Evolutionary conservation across 1,140 invertebrate species (phyloP).

Genomic region (Mamestra configurata): DNA sequence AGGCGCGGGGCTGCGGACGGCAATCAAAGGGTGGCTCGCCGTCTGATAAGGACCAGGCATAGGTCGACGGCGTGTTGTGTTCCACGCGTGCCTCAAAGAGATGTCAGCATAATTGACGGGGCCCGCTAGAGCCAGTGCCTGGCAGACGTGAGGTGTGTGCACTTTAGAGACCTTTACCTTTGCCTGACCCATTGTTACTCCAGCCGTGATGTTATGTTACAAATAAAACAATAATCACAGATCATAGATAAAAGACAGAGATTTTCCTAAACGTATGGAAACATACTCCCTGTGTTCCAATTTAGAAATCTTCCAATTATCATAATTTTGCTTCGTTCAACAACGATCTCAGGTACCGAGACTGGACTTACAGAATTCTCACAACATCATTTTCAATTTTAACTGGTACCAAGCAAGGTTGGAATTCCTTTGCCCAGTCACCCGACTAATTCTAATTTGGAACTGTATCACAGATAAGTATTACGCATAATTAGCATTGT

Average conservation of each 20-base stretch:
- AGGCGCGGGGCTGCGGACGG: too few species aligned
- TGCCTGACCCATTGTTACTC: too few species aligned
- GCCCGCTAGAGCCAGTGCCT: too few species aligned
- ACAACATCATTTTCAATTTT: not conserved
- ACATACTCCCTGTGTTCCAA: not conserved
- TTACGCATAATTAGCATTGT: conserved; percentile 44
- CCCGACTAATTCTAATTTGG: conserved; percentile 26
- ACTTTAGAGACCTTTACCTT: too few species aligned
- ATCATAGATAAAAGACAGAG: not conserved
- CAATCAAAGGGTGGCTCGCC: too few species aligned
- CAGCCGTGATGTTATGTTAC: not conserved
- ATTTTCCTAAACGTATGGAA: not conserved
- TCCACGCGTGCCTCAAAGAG: too few species aligned
- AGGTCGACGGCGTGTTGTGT: too few species aligned
- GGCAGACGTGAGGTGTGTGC: too few species aligned
- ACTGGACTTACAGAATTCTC: not conserved
- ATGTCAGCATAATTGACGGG: too few species aligned
- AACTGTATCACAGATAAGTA: conserved; percentile 43
- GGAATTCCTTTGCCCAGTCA: not conserved
- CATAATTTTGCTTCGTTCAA: conserved; percentile 25
- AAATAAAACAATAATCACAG: not conserved
- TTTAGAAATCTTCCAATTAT: conserved; percentile 38
- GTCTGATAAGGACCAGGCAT: too few species aligned
- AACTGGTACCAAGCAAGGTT: not conserved
- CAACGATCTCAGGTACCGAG: conserved; percentile 20